phyloP scores from a whole-genome alignment of 2,888 invertebrate genomes.

The Erynnis tages region DNA sequence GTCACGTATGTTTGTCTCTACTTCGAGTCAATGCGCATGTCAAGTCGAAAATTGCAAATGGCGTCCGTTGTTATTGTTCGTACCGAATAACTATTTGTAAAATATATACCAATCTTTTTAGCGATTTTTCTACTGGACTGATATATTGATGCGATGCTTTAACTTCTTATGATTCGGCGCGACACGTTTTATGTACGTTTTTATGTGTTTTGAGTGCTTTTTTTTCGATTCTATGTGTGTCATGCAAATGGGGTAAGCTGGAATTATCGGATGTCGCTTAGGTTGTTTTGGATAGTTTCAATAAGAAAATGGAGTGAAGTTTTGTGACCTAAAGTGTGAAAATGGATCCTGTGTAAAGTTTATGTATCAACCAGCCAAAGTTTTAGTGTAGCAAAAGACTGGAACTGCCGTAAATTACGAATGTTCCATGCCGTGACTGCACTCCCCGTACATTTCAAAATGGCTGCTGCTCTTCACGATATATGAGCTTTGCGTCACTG shows the following conservation, averaged over 20 bases:
- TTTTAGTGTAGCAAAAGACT: conserved; percentile 51
- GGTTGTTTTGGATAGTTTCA: conserved; percentile 81
- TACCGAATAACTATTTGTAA: conserved; percentile 90
- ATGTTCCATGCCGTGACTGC: conserved; percentile 82
- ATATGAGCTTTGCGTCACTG: conserved; percentile 83
- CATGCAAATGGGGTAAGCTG: conserved; percentile 88
- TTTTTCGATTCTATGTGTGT: conserved; percentile 85
- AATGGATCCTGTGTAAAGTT: conserved; percentile 72
- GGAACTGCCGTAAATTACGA: conserved; percentile 69
- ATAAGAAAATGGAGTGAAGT: conserved; percentile 74
- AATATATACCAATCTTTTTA: conserved; percentile 85
- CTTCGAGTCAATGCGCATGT: conserved; percentile 85
- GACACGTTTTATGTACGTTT: conserved; percentile 76
- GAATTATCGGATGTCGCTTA: conserved; percentile 81
- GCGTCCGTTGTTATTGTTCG: conserved; percentile 99
- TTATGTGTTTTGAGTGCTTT: conserved; percentile 79
- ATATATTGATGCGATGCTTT: conserved; percentile 77
- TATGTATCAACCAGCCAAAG: conserved; percentile 53
- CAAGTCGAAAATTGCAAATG: conserved; percentile 96
- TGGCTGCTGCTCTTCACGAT: conserved; percentile 83
- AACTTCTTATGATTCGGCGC: conserved; percentile 74
- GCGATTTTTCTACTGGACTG: conserved; percentile 81
- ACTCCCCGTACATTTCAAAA: conserved; percentile 83
- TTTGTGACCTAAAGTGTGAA: conserved; percentile 70
- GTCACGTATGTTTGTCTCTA: conserved; percentile 73